Evolutionary conservation across 2,797 vertebrate genomes (phyloP), one percentile per base, ranked within the genome.

Genomic region (Ctenochaetus hawaiiensis): DNA sequence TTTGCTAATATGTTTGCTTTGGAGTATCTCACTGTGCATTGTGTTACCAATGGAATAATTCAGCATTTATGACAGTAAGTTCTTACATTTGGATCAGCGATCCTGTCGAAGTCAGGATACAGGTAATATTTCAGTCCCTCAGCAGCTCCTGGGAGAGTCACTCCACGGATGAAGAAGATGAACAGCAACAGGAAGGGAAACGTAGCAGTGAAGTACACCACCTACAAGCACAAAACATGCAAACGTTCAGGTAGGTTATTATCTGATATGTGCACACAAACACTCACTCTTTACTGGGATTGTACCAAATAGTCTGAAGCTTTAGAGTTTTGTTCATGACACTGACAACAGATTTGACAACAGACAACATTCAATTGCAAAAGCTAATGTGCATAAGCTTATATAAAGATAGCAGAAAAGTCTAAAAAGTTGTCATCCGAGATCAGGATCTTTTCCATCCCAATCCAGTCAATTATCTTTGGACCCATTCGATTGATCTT

Each of bases 131-230:
- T 67, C 41, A 99, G 94, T 5, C 98, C 98, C 0, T 92, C 78
- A 0, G 49, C 83, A 14, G 98, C 96, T 9, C 98, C 97, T 0
- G 97, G 97, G 6, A 99, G 95, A 0, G 96, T 96, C 72, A 97
- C 81, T 2, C 97, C 98, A 45, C 97, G 96, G 57, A 98, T 44
- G 82, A 98, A 95, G 22, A 99, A 93, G 82, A 97, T 89, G 57
- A 98, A 6, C 3, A 99, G 91, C 96, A 98, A 95, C 86, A 97
- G 22, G 0, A 97, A 98, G 0, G 98, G 98, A 56, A 98, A 97
- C 0, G 96, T 97, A 6, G 97, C 97, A 1, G 98, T 98, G 91
- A 99, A 96, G 83, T 99, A 99, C 56, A 98, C 97, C 0, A 97
- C 97, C 98, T 99, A 82, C 3, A 48, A 73, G 72, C 23, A 34